A percentile compares a stretch with the other conserved stretches of the same genome.
These are phyloP conservation scores for Aplocera efformata DNA, from an alignment of 2,888 invertebrate genomes.

Conservation along the genomic window DNA sequence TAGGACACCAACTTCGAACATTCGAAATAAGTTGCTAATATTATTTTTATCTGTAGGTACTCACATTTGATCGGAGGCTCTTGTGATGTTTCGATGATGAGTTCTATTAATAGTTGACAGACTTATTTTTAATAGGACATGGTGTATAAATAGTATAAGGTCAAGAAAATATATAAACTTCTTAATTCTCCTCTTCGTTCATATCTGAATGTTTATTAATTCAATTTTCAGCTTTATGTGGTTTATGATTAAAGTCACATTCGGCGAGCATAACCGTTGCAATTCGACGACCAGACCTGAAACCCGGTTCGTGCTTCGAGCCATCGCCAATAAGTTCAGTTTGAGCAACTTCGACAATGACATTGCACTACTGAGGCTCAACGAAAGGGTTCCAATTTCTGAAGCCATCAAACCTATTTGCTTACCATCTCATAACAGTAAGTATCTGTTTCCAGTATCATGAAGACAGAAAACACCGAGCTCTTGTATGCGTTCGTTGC, in stretches of 20 bases:
- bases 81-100: too few relatives aligned
- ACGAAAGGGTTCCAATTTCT: slow-evolving; percentile 89
- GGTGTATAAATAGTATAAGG: too few relatives aligned
- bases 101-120: too few relatives aligned
- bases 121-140: too few relatives aligned
- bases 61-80: too few relatives aligned
- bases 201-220: slow-evolving; percentile 13
- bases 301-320: slow-evolving; percentile 88
- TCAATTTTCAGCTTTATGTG: slow-evolving; percentile 88
- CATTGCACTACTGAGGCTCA: slow-evolving; percentile 89
- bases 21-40: too few relatives aligned
- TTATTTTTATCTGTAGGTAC: too few relatives aligned
- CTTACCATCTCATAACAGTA: slow-evolving; percentile 82
- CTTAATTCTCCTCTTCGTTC: slow-evolving; percentile 13
- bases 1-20: too few relatives aligned
- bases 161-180: too few relatives aligned
- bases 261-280: slow-evolving; percentile 93
- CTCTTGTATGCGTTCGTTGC: too few relatives aligned
- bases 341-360: slow-evolving; percentile 94
- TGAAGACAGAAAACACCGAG: too few relatives aligned
- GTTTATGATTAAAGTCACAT: slow-evolving; percentile 95
- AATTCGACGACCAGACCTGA: slow-evolving; percentile 86
- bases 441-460: too few relatives aligned
- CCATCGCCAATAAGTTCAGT: slow-evolving; percentile 89
- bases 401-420: slow-evolving; percentile 91